Evolutionary conservation across 53 echinoderm and acorn worm species (phyloP), one percentile per base, ranked within the genome.

Genomic region (Apostichopus leukothele): DNA sequence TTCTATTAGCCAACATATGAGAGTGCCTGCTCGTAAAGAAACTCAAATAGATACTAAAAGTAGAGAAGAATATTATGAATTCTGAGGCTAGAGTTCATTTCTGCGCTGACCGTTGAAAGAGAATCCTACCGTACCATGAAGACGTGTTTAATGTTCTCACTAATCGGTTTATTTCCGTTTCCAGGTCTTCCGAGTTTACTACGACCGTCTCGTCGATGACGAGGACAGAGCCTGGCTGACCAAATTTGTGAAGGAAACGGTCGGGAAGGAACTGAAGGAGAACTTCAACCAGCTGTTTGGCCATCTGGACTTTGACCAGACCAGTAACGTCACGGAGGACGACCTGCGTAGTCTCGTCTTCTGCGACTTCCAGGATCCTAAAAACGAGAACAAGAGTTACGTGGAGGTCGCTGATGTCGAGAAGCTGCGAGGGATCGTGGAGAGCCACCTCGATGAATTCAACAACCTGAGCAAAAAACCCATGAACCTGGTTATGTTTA

Each of bases 301-400:
- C 10, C 97, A 97, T 73, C 91, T 97, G 14, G 95, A 97, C 88
- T 83, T 86, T 60, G 91, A 97, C 90, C 79, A 84, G 9, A 94
- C 93, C 60, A 95, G 97, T 26, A 94, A 91, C 27, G 95, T 97
- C 5, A 92, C 89, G 16, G 97, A 97, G 83, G 97, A 97, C 57
- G 97, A 97, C 89, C 92, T 97, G 6, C 95, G 97, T 50, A 97
- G 97, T 71, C 86, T 97, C 50, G 83, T 97, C 88, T 97, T 95
- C 94, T 97, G 97, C 25, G 97, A 97, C 87, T 97, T 97, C 92
- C 92, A 94, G 60, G 97, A 97, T 79, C 94, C 97, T 20, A 97
- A 97, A 92, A 94, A 95, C 52, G 97, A 97, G 89, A 97, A 97
- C 87, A 97, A 97, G 93, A 97, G 92, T 88, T 97, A 97, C 89